These are phyloP conservation scores for Ophion ellenae DNA, from an alignment of 2,888 invertebrate genomes.

Conservation along the genomic window DNA sequence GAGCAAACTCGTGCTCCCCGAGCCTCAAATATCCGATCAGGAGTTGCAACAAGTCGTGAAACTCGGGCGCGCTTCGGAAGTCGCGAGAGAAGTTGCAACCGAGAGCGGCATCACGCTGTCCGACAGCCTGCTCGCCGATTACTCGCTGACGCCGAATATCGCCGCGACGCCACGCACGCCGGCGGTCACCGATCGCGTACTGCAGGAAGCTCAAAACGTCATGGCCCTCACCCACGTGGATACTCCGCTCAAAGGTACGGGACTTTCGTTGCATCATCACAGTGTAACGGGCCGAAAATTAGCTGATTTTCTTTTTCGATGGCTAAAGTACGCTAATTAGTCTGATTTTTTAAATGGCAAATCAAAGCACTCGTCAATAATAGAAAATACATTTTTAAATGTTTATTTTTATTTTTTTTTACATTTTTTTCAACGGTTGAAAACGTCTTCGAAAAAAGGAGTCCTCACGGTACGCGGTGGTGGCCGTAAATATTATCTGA, in stretches of 20 bases:
- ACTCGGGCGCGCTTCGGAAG: constrained; percentile 95
- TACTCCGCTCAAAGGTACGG: constrained; percentile 93
- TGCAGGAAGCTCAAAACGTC: constrained; percentile 98
- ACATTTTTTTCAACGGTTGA: too few relatives aligned
- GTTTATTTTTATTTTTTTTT: too few relatives aligned
- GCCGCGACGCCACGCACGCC: constrained; percentile 94
- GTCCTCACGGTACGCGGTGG: too few relatives aligned
- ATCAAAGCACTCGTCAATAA: too few relatives aligned
- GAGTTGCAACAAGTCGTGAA: constrained; percentile 96
- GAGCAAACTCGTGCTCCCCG: constrained; percentile 97
- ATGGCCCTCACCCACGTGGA: constrained; percentile 99
- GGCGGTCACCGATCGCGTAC: constrained; percentile 91
- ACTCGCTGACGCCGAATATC: constrained; percentile 89
- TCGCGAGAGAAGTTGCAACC: constrained; percentile 94
- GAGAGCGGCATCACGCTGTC: constrained; percentile 92
- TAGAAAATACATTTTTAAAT: too few relatives aligned
- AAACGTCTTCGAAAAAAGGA: too few relatives aligned
- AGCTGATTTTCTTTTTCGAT: too few relatives aligned
- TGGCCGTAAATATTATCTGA: too few relatives aligned
- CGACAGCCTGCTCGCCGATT: constrained; percentile 95
- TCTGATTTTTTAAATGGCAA: too few relatives aligned
- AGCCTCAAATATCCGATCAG: constrained; percentile 97
- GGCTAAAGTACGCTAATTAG: too few relatives aligned
- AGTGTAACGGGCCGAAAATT: too few relatives aligned
- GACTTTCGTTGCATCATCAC: not conserved